These are phyloP conservation scores for Heliconius hewitsoni DNA, from an alignment of 1,140 invertebrate species.

Conservation along the genomic window DNA sequence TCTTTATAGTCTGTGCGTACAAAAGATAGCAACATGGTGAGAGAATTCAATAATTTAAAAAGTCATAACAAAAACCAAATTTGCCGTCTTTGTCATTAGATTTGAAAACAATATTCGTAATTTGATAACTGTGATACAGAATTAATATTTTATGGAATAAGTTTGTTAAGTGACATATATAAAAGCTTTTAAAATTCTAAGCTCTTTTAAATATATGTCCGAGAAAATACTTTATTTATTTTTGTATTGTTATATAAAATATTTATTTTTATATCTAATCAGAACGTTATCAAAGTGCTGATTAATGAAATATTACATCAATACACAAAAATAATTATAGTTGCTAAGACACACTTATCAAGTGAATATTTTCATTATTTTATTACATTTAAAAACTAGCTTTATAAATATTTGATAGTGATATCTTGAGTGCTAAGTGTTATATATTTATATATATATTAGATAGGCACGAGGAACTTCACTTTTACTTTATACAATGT, in stretches of 20 bases:
- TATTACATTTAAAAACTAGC: too few relatives aligned
- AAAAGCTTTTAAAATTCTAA: background rate
- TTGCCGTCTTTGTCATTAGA: background rate
- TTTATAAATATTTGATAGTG: too few relatives aligned
- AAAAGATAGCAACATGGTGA: background rate
- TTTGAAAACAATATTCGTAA: background rate
- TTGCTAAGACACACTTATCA: background rate
- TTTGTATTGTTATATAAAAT: slow-evolving; percentile 6
- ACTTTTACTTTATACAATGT: too few relatives aligned
- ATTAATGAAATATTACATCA: background rate
- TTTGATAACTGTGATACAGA: background rate
- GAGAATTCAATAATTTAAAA: background rate
- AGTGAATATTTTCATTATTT: background rate
- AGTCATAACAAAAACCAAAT: slow-evolving; percentile 2
- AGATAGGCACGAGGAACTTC: too few relatives aligned
- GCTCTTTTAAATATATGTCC: background rate
- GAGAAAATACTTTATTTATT: background rate
- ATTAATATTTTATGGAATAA: background rate
- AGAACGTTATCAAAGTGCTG: background rate
- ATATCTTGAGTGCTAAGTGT: too few relatives aligned
- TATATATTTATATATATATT: too few relatives aligned
- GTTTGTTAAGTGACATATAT: background rate
- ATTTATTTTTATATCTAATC: slow-evolving; percentile 13
- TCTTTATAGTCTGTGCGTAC: background rate
- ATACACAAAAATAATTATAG: background rate